These are phyloP conservation scores for Calephelis nemesis DNA, from an alignment of 1,140 invertebrate species.

Conservation along the genomic window DNA sequence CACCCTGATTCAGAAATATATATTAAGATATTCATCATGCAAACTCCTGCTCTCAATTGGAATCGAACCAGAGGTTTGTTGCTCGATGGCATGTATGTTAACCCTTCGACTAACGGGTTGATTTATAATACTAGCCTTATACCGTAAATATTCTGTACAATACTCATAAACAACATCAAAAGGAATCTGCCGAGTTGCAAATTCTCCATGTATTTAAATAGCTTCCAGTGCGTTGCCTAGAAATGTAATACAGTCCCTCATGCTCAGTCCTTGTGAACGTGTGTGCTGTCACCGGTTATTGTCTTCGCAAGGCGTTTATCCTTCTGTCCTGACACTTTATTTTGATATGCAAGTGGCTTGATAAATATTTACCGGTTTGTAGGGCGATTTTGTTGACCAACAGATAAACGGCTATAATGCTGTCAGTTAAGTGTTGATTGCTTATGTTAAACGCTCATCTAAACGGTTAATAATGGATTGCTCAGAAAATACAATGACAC, in stretches of 20 bases:
- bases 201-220: slow-evolving; percentile 72
- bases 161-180: not conserved
- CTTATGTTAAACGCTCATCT: slow-evolving; percentile 6
- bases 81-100: too few relatives aligned
- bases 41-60: too few relatives aligned
- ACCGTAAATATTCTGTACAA: not conserved
- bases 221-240: slow-evolving; percentile 54
- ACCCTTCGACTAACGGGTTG: too few relatives aligned
- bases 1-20: too few relatives aligned
- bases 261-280: slow-evolving; percentile 51
- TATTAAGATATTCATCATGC: too few relatives aligned
- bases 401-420: slow-evolving; percentile 20
- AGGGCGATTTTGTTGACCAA: slow-evolving; percentile 40
- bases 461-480: slow-evolving; percentile 28
- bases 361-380: slow-evolving; percentile 48
- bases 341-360: slow-evolving; percentile 1
- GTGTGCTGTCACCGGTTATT: slow-evolving; percentile 32
- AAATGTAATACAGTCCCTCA: slow-evolving; percentile 36
- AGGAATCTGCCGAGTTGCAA: slow-evolving; percentile 62
- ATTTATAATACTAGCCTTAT: too few relatives aligned
- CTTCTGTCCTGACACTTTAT: not conserved
- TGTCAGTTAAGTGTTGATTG: slow-evolving; percentile 1
- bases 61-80: too few relatives aligned
- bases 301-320: not conserved
- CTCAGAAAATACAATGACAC: slow-evolving; percentile 25